Evolutionary conservation across 2,113 vertebrate species (phyloP), one percentile per base, ranked within the genome.

Genomic region (Lamprologus sp.): DNA sequence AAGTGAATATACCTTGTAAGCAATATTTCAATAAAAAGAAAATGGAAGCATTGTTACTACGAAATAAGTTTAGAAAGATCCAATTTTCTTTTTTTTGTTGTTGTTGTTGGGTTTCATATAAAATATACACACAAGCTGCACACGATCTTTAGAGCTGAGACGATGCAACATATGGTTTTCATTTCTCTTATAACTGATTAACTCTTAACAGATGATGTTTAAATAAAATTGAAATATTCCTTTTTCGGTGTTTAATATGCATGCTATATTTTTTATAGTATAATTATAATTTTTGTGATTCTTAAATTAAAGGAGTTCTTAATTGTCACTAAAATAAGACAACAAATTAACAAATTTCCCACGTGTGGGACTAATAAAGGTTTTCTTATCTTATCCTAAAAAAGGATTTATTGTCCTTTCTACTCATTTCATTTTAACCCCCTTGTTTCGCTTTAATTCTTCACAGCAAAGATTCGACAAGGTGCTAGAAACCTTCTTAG

Each of bases 171-270:
- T 49, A 28, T 19, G 70, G 42, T 49, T 28, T 75, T 28, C 1
- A 12, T 77, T 49, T 19, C 17, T 49, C 5, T 19, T 77, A 12
- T n/a, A 31, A 19, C 26, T n/a, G 42, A 31, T 77, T 13, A 7
- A 13, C 2, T 49, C 26, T 2, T 1, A 77, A 12, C 45, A 4
- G 26, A n/a, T 2, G 10, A 77, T 33, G 23, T 77, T 8, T 13
- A 77, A 49, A 31, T 77, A n/a, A 77, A 33, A 49, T 49, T 6
- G 0, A 13, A 77, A 49, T 31, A 49, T 12, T 31, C 4, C 3
- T 49, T 11, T 49, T 77, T 49, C 1, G 0, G 9, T 49, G 0
- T 1, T 49, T 3, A 11, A 47, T 47, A 0, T 0, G 9, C 45
- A 77, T 31, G 10, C 4, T 77, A 2, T 1, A 63, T 35, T n/a